Percentiles rank a stretch among this genome's conserved stretches.
phyloP scores from a whole-genome alignment of 2,888 invertebrate species.

The Drosophila ezoana region DNA sequence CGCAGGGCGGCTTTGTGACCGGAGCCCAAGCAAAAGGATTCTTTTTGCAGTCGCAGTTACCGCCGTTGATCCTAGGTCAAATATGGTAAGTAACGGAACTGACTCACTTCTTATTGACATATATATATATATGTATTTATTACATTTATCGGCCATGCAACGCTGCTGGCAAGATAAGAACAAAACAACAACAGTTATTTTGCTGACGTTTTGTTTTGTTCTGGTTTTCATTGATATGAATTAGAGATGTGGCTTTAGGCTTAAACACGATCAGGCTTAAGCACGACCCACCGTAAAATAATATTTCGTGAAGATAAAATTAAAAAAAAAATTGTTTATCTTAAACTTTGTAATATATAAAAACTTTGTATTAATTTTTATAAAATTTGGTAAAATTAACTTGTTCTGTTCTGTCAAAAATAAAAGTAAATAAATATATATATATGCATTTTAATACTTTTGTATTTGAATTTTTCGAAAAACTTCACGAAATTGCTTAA shows the following conservation, averaged over 20 bases:
- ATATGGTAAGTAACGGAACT: constrained; percentile 91
- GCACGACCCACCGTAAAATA: neutral
- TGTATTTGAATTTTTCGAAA: no score
- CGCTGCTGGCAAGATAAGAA: constrained; percentile 37
- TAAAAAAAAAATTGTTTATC: no score
- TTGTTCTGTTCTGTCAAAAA: no score
- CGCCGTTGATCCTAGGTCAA: constrained; percentile 94
- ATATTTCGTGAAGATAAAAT: no score
- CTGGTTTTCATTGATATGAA: constrained; percentile 24
- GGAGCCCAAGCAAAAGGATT: constrained; percentile 97
- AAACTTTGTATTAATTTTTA: no score
- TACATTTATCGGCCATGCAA: constrained; percentile 35
- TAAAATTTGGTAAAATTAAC: no score
- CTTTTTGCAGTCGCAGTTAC: constrained; percentile 95
- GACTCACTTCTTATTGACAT: constrained; percentile 16
- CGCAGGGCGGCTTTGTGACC: constrained; percentile 93
- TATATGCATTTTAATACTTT: no score
- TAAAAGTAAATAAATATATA: no score
- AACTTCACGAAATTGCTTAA: no score
- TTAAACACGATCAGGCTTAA: neutral
- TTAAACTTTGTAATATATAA: no score
- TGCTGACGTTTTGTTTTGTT: constrained; percentile 31
- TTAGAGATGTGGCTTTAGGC: constrained; percentile 14
- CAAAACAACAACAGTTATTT: constrained; percentile 14
- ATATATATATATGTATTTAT: constrained; percentile 28